Percentiles rank a stretch among this genome's conserved stretches.
Conservation (phyloP, 2,797 vertebrate genomes). For the Distichodus sexfasciatus region DNA sequence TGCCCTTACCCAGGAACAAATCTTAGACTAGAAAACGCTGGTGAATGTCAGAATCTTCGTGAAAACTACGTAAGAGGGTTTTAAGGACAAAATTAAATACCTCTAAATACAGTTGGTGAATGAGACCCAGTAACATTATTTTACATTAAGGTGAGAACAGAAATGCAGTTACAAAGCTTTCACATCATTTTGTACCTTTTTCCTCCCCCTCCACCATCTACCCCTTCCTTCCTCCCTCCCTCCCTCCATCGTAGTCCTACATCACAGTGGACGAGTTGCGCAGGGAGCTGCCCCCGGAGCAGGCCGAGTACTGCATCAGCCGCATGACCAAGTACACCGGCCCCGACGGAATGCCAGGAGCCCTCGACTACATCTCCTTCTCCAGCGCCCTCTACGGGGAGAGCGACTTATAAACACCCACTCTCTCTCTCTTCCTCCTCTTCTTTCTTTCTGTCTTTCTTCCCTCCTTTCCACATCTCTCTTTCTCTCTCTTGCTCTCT, state of each 20-base stretch:
- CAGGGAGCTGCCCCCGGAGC: slow-evolving; percentile 83
- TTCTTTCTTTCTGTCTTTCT: slow-evolving; percentile 10
- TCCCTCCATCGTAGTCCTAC: slow-evolving; percentile 67
- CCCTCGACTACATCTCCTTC: slow-evolving; percentile 92
- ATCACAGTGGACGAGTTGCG: slow-evolving; percentile 87
- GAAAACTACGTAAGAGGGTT: too few relatives aligned
- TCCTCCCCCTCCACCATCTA: neutral
- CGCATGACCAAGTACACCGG: slow-evolving; percentile 83
- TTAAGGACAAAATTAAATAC: too few relatives aligned
- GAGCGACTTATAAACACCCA: slow-evolving; percentile 82
- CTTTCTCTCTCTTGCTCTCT: neutral
- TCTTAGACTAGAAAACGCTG: too few relatives aligned
- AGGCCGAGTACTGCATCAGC: slow-evolving; percentile 90
- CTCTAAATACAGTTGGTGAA: too few relatives aligned
- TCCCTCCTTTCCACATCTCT: neutral
- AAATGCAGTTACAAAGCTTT: too few relatives aligned
- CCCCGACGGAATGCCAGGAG: slow-evolving; percentile 66
- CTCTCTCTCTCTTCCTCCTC: slow-evolving; percentile 17
- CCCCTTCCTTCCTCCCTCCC: neutral
- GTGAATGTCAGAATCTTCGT: too few relatives aligned
- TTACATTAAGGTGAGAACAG: too few relatives aligned
- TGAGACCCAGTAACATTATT: too few relatives aligned
- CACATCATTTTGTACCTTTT: neutral
- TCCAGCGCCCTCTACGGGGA: slow-evolving; percentile 90
- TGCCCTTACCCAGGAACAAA: too few relatives aligned